phyloP scores from a whole-genome alignment of 30 jellyfish, hydroid and myxozoan genomes.

The Pseudorhiza aurosa region DNA sequence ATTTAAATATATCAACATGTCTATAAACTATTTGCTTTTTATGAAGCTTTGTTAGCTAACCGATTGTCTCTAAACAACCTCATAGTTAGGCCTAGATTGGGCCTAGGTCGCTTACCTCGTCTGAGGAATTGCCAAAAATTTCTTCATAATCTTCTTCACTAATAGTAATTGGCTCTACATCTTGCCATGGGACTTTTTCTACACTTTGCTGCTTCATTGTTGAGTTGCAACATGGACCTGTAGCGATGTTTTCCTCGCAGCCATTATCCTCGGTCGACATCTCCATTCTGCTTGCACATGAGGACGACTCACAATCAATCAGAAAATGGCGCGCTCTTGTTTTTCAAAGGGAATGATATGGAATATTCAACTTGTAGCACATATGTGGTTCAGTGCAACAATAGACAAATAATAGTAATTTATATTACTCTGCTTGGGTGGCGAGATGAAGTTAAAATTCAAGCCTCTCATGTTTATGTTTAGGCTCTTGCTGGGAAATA shows the following conservation, averaged over 20 bases:
- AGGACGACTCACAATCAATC: conserved; percentile 1
- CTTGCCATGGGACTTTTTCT: conserved; percentile 27
- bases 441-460: too few relatives aligned
- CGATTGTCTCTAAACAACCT: not conserved
- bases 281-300: not conserved
- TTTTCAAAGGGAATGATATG: not conserved
- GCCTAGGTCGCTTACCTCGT: conserved; percentile 51
- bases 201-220: not conserved
- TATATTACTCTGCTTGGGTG: too few relatives aligned
- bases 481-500: too few relatives aligned
- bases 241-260: not conserved
- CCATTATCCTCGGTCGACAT: not conserved
- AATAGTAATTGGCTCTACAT: conserved; percentile 54
- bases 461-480: too few relatives aligned
- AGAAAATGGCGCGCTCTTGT: conserved; percentile 37
- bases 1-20: too few relatives aligned
- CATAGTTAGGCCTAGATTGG: conserved; percentile 21
- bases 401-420: too few relatives aligned
- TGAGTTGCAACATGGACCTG: not conserved
- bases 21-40: too few relatives aligned
- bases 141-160: conserved; percentile 45
- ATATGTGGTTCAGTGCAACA: too few relatives aligned
- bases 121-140: conserved; percentile 76
- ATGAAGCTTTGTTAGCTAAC: too few relatives aligned
- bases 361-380: too few relatives aligned